Conservation (phyloP, 1,140 invertebrate species). For the Listronotus bonariensis region DNA sequence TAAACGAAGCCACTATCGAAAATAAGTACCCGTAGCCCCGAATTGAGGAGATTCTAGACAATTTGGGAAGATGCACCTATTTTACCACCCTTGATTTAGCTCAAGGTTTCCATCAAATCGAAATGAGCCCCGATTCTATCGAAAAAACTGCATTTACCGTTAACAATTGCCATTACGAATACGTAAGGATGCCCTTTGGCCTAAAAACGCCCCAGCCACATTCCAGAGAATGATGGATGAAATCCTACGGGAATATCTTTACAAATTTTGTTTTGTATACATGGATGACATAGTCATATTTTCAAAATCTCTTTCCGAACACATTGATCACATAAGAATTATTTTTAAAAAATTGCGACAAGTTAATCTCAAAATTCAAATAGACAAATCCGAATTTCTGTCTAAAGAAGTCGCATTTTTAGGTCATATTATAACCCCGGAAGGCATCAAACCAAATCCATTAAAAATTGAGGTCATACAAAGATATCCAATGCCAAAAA, state of each 20-base stretch:
- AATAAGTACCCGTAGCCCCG: constrained; percentile 62
- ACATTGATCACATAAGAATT: constrained; percentile 36
- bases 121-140: constrained; percentile 49
- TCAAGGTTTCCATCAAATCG: no score
- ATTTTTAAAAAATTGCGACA: constrained; percentile 38
- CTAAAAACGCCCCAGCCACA: constrained; percentile 54
- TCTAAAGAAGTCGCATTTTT: constrained; percentile 31
- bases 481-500: constrained; percentile 20
- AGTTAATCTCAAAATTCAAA: constrained; percentile 44
- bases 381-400: no score
- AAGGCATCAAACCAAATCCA: constrained; percentile 28
- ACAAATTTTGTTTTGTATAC: constrained; percentile 45
- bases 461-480: constrained; percentile 25
- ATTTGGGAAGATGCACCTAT: no score
- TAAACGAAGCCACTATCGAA: constrained; percentile 54
- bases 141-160: constrained; percentile 58
- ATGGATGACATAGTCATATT: constrained; percentile 50
- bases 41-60: no score
- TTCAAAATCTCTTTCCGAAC: constrained; percentile 38
- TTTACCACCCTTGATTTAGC: no score
- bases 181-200: constrained; percentile 52
- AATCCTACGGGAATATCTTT: constrained; percentile 45
- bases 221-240: constrained; percentile 56
- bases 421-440: constrained; percentile 16
- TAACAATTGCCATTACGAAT: constrained; percentile 52